Evolutionary conservation across 2,888 invertebrate species (phyloP), one percentile per base, ranked within the genome.

Genomic region (Steinernema carpocapsae): DNA sequence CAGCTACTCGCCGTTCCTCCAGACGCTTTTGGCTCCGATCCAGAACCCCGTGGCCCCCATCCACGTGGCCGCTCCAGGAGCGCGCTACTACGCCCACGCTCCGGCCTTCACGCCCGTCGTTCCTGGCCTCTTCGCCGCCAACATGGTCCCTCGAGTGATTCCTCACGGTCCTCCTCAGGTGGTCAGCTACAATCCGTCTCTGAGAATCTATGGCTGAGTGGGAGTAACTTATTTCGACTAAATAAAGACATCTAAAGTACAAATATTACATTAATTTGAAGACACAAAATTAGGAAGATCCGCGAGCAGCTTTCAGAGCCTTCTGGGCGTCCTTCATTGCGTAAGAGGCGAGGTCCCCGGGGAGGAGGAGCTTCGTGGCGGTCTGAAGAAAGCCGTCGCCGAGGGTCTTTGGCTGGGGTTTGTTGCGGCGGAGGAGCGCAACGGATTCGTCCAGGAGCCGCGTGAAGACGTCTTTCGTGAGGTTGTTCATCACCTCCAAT

Each of bases 1-100:
- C 29, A 78, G 78, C 7, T 80, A 80, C 73, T 80, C 80, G 24
- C 79, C 80, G 29, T 80, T 76, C 80, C 77, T 78, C 72, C 80
- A 80, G 72, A 70, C 80, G 12, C 71, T 80, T 26, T 78, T 72
- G 71, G 71, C 76, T 45, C 52, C 76, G 45, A 59, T 74, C 59
- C 64, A 72, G 71, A 46, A 76, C 74, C 56, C 56, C 72, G 75
- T 78, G 17, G 73, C 72, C 17, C 37, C 72, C 17, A 22, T 56
- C 7, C 56, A 10, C 26, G 6, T 10, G n/a, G 48, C 7, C 6
- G 19, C 48, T 10, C 43, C 43, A 10, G 51, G 6, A 19, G 51
- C 51, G 14, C 22, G 56, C 14, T 56, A 56, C 56, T 3, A 51
- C 0, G 75, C 71, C 26, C 48, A 52, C 7, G 73, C 73, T 14